phyloP scores from a whole-genome alignment of 2,113 vertebrate species.

The Oreotragus oreotragus region DNA sequence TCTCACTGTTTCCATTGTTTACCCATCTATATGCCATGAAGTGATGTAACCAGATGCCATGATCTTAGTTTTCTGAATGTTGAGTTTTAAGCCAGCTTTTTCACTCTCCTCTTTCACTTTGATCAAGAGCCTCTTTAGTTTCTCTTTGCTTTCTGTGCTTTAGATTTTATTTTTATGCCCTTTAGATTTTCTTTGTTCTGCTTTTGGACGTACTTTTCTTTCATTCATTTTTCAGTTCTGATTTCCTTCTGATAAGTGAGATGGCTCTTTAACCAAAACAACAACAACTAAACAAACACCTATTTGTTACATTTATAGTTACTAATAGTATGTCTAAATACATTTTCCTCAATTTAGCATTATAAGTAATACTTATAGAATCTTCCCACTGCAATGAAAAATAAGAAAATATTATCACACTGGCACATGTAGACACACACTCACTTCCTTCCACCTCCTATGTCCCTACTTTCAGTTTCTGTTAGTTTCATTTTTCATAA shows the following conservation, averaged over 20 bases:
- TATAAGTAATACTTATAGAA: neutral
- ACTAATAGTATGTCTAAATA: neutral
- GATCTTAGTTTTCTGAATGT: neutral
- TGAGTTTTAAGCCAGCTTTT: neutral
- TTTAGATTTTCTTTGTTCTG: neutral
- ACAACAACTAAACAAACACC: neutral
- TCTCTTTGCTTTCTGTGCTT: neutral
- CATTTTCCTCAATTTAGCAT: neutral
- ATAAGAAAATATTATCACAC: neutral
- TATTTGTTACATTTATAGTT: neutral
- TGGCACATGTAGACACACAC: neutral
- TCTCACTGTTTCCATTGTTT: neutral
- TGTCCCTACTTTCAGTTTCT: neutral
- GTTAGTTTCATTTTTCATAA: neutral
- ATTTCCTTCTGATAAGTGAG: neutral
- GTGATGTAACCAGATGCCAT: neutral
- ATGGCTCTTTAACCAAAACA: neutral
- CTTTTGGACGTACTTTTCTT: neutral
- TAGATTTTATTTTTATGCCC: neutral
- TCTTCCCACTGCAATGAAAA: neutral
- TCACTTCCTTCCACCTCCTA: neutral
- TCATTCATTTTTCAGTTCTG: neutral
- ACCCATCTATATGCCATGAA: neutral
- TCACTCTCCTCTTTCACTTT: neutral
- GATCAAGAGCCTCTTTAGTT: neutral